A percentile compares a stretch with the other conserved stretches of the same genome.
Conservation (phyloP, 2,113 vertebrate genomes). For the Merops nubicus region DNA sequence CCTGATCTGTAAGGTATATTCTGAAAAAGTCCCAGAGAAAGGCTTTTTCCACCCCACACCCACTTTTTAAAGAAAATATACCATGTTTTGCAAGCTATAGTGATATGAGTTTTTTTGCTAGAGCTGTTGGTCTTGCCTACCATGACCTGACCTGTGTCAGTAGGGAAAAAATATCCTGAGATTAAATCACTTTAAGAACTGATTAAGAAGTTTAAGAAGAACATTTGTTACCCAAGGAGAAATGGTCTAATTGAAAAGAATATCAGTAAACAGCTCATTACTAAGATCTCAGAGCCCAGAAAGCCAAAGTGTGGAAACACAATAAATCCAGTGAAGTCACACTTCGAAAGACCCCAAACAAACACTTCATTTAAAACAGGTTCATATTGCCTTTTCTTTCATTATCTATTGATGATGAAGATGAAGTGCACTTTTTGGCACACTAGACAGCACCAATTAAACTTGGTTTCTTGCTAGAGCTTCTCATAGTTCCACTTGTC, state of each 20-base stretch:
- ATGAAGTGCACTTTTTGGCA: conserved; percentile 43
- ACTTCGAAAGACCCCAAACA: neutral
- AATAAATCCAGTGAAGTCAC: neutral
- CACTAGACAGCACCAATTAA: conserved; percentile 35
- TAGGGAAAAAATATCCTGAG: neutral
- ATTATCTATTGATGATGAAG: conserved; percentile 31
- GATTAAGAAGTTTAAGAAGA: too few relatives aligned
- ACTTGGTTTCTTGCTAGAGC: conserved; percentile 32
- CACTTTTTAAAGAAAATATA: neutral
- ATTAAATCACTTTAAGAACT: neutral
- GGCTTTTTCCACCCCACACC: neutral
- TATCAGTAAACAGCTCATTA: conserved; percentile 23
- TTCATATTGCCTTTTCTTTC: neutral
- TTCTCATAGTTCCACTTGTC: neutral
- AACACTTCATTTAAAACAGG: neutral
- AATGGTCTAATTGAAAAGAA: conserved; percentile 26
- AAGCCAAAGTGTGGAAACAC: neutral
- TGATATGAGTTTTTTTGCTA: neutral
- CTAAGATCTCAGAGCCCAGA: neutral
- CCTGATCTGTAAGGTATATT: neutral
- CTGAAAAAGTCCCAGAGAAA: neutral
- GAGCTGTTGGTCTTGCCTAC: neutral
- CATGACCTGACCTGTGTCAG: neutral
- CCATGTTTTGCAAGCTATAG: neutral
- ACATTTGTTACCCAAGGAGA: neutral